Conservation (phyloP, 2,797 vertebrate species). For the Gobio occitaniae region DNA sequence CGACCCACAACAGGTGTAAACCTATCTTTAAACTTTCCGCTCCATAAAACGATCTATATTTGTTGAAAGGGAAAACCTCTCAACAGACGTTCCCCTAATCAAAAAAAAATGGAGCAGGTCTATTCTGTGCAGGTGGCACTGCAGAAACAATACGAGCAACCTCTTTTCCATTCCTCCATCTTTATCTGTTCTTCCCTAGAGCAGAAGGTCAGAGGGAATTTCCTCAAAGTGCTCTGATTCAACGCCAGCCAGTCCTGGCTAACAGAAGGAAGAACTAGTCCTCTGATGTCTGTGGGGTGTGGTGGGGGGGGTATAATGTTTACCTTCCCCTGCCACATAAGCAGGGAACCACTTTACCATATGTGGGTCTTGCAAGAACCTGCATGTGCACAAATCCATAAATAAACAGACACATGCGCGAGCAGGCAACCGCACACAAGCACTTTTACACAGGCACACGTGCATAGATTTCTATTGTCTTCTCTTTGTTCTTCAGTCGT, state of each 20-base stretch:
- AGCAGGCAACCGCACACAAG: neutral
- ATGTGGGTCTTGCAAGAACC: slow-evolving; percentile 9
- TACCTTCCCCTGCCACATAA: slow-evolving; percentile 46
- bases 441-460: neutral
- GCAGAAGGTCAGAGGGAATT: slow-evolving; percentile 45
- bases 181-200: slow-evolving; percentile 61
- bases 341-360: slow-evolving; percentile 50
- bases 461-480: neutral
- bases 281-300: slow-evolving; percentile 51
- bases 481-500: neutral
- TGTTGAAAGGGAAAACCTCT: slow-evolving; percentile 68
- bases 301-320: slow-evolving; percentile 60
- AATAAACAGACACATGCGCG: neutral
- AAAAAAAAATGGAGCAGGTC: slow-evolving; percentile 65
- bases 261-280: slow-evolving; percentile 33
- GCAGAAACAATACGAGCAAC: slow-evolving; percentile 33
- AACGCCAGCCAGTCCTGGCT: slow-evolving; percentile 63
- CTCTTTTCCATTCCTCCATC: slow-evolving; percentile 41
- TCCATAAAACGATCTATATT: slow-evolving; percentile 32
- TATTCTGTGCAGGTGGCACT: slow-evolving; percentile 71
- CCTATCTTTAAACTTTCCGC: slow-evolving; percentile 27
- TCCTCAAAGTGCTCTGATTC: slow-evolving; percentile 68
- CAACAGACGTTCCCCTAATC: slow-evolving; percentile 67
- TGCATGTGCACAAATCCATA: neutral
- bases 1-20: slow-evolving; percentile 43